phyloP scores from a whole-genome alignment of 2,888 invertebrate genomes.

The Saturnia japonica region DNA sequence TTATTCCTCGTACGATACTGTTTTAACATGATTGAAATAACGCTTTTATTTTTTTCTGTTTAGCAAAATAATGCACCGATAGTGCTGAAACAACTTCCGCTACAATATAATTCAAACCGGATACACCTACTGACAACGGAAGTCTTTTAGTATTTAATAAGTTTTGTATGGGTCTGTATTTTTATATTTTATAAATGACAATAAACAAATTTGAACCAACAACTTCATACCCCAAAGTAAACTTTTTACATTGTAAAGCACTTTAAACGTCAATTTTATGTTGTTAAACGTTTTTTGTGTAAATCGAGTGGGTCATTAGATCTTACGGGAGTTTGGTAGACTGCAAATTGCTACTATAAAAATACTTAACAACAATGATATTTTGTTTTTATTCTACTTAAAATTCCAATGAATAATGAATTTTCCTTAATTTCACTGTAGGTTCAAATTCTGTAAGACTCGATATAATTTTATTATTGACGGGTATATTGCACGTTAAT shows the following conservation, averaged over 20 bases:
- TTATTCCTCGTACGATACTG: too few species aligned
- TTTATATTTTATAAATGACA: neutral
- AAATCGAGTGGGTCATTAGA: neutral
- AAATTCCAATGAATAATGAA: neutral
- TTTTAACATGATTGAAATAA: too few species aligned
- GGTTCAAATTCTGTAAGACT: neutral
- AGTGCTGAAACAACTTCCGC: too few species aligned
- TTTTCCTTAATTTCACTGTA: neutral
- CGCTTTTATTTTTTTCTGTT: too few species aligned
- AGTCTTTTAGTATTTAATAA: too few species aligned
- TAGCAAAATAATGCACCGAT: too few species aligned
- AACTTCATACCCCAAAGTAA: neutral
- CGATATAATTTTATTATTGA: neutral
- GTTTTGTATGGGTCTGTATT: too few species aligned
- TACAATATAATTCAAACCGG: too few species aligned
- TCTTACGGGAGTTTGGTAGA: constrained; percentile 6
- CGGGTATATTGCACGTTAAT: neutral
- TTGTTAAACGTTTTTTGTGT: constrained; percentile 10
- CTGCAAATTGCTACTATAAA: constrained; percentile 6
- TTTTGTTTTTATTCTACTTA: neutral
- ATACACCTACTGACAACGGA: too few species aligned
- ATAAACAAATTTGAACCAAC: constrained; percentile 8
- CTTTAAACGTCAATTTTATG: constrained; percentile 7
- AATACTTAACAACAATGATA: neutral
- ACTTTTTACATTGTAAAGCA: constrained; percentile 4